Percentiles rank a stretch among this genome's conserved stretches.
Evolutionary conservation across 2,113 vertebrate species (phyloP).

Genomic region (Oreochromis tanganicae): DNA sequence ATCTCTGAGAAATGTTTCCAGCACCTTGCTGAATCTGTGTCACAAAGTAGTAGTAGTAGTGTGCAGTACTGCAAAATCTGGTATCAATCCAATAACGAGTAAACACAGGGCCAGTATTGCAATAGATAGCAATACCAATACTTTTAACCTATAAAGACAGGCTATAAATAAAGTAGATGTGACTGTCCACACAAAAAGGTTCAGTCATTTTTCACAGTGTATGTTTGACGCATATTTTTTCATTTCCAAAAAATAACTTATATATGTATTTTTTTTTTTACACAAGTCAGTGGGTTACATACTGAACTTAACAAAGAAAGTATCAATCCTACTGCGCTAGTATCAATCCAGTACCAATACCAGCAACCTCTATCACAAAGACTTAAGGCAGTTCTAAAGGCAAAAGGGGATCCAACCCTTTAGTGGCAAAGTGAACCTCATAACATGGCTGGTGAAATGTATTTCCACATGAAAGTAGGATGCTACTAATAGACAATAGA

Average conservation of each 20-base stretch:
- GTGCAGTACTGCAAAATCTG: neutral
- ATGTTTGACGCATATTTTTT: neutral
- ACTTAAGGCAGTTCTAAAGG: neutral
- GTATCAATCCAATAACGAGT: neutral
- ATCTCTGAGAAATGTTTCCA: neutral
- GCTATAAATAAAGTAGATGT: neutral
- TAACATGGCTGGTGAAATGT: neutral
- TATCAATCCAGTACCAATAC: accelerated
- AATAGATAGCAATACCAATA: neutral
- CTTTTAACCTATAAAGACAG: neutral
- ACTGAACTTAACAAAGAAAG: neutral
- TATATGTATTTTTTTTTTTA: too few species aligned
- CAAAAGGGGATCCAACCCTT: neutral
- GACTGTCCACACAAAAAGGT: neutral
- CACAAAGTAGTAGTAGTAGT: neutral
- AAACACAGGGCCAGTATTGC: neutral
- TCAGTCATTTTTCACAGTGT: neutral
- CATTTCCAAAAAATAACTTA: neutral
- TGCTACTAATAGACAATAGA: neutral
- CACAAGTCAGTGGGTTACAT: neutral
- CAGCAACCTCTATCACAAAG: neutral
- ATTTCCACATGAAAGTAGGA: neutral
- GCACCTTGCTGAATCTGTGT: neutral
- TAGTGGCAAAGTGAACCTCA: neutral
- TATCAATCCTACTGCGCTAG: neutral